Conservation (phyloP, 2,113 vertebrate species). For the Plecturocebus donacophilus region DNA sequence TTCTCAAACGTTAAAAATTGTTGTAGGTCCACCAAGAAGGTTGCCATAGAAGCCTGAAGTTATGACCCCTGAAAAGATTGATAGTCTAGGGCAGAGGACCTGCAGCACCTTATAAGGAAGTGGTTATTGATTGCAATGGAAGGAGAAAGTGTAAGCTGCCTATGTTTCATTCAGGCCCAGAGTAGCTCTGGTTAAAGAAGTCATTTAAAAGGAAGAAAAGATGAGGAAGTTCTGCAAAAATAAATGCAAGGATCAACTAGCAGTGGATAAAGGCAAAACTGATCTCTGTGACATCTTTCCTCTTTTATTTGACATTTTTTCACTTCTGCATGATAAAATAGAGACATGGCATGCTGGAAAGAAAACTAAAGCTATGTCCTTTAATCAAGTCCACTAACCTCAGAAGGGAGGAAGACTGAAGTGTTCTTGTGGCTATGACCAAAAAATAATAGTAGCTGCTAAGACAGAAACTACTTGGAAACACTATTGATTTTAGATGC, state of each 20-base stretch:
- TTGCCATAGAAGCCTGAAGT: background rate
- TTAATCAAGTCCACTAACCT: background rate
- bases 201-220: background rate
- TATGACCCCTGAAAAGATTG: background rate
- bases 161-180: background rate
- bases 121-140: background rate
- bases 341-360: background rate
- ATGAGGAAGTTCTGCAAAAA: background rate
- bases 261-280: background rate
- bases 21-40: background rate
- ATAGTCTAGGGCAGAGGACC: no score
- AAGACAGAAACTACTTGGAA: background rate
- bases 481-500: background rate
- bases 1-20: background rate
- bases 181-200: background rate
- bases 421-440: background rate
- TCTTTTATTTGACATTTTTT: background rate
- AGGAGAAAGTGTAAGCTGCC: background rate
- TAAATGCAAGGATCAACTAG: background rate
- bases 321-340: background rate
- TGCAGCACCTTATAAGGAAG: background rate
- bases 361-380: background rate
- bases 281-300: background rate
- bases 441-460: background rate
- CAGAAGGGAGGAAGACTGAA: background rate